Evolutionary conservation across 2,113 vertebrate species (phyloP).

Genomic region (Prionailurus viverrinus): DNA sequence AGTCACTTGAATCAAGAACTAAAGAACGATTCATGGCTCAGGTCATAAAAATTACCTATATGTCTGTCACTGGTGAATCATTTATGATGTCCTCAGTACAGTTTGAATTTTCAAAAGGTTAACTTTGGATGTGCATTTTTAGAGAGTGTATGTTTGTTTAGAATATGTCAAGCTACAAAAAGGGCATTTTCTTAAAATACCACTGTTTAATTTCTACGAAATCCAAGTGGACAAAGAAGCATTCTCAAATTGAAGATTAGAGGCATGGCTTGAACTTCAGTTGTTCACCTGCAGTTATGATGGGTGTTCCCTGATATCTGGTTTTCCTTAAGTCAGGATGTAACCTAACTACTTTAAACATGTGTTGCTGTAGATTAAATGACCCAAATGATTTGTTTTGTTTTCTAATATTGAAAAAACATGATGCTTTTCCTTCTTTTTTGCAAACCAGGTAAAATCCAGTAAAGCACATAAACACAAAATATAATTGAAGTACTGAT

Average conservation of each 20-base stretch:
- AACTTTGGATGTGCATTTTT: slow-evolving; percentile 68
- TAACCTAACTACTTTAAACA: slow-evolving; percentile 59
- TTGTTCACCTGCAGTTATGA: slow-evolving; percentile 55
- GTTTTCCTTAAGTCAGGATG: slow-evolving; percentile 56
- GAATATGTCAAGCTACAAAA: slow-evolving; percentile 69
- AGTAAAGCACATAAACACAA: slow-evolving; percentile 49
- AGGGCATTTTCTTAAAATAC: slow-evolving; percentile 70
- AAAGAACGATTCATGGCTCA: slow-evolving; percentile 71
- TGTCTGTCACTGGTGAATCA: slow-evolving; percentile 74
- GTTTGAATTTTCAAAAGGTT: slow-evolving; percentile 75
- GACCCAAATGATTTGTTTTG: slow-evolving; percentile 73
- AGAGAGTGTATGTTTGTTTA: slow-evolving; percentile 63
- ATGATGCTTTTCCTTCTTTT: slow-evolving; percentile 60
- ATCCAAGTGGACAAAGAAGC: neutral
- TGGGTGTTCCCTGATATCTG: slow-evolving; percentile 51
- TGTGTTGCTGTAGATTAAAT: slow-evolving; percentile 61
- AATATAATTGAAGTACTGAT: slow-evolving; percentile 27
- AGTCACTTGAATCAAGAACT: slow-evolving; percentile 79
- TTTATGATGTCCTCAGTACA: slow-evolving; percentile 72
- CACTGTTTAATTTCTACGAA: slow-evolving; percentile 57
- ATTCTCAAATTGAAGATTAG: neutral
- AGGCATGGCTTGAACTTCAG: neutral
- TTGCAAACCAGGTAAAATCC: slow-evolving; percentile 52
- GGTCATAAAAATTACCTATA: slow-evolving; percentile 75
- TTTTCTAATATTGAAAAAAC: slow-evolving; percentile 66